A percentile compares a stretch with the other conserved stretches of the same genome.
These are phyloP conservation scores for Oeneis ivallda DNA, from an alignment of 2,888 invertebrate species.

Conservation along the genomic window DNA sequence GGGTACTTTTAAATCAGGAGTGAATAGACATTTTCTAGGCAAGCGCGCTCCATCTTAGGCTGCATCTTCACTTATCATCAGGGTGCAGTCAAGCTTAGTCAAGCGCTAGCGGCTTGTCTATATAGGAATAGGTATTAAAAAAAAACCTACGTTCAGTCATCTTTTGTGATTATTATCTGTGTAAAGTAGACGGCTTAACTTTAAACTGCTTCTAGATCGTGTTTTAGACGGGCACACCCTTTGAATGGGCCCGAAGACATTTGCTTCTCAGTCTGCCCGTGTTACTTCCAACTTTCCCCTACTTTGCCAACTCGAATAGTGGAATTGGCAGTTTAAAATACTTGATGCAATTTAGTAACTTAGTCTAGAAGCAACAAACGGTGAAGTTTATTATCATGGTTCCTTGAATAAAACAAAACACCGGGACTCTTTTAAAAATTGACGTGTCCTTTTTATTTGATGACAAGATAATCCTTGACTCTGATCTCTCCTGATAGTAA, in stretches of 20 bases:
- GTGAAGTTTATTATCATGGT: not conserved
- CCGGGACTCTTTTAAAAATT: no score
- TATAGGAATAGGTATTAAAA: not conserved
- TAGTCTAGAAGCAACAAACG: not conserved
- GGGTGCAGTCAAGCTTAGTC: no score
- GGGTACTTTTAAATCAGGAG: no score
- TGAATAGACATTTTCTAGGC: no score
- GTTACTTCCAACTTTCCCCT: slow-evolving; percentile 43
- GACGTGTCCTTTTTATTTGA: no score
- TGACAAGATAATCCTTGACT: no score
- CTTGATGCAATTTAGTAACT: slow-evolving; percentile 29
- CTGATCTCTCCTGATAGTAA: no score
- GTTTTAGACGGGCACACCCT: slow-evolving; percentile 42
- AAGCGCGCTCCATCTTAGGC: no score
- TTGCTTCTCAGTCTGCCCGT: slow-evolving; percentile 42
- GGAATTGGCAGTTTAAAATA: slow-evolving; percentile 43
- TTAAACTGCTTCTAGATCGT: slow-evolving; percentile 43
- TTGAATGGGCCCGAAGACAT: slow-evolving; percentile 41
- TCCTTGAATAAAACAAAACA: no score
- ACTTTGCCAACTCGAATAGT: slow-evolving; percentile 40
- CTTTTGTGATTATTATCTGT: not conserved
- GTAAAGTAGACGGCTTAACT: slow-evolving; percentile 30
- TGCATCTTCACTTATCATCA: no score
- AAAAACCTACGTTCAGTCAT: not conserved
- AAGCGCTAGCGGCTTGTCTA: no score